A percentile compares a stretch with the other conserved stretches of the same genome.
phyloP scores from a whole-genome alignment of 2,113 vertebrate genomes.

The Epinephelus lanceolatus region DNA sequence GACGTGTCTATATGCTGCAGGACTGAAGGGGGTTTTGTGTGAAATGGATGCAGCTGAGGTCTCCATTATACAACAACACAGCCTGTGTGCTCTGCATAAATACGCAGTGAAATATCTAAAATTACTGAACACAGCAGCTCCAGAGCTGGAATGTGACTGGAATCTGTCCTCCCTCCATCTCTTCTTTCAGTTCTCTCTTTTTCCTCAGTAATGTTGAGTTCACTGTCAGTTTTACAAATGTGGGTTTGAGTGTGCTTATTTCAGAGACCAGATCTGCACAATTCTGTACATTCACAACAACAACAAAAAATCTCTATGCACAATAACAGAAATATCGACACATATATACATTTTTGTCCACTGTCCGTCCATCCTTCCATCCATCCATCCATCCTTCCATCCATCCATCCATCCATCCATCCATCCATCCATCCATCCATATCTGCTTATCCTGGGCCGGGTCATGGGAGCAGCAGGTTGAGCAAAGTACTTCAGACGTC shows the following conservation, averaged over 20 bases:
- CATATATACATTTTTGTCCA: too few relatives aligned
- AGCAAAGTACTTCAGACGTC: too few relatives aligned
- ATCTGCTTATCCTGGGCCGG: too few relatives aligned
- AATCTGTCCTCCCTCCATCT: background rate
- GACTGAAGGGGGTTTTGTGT: conserved; percentile 27
- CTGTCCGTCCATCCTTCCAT: too few relatives aligned
- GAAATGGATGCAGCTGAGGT: background rate
- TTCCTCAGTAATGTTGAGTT: background rate
- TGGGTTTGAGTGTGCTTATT: background rate
- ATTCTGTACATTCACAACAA: background rate
- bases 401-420: too few relatives aligned
- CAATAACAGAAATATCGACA: background rate
- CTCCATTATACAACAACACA: conserved; percentile 5
- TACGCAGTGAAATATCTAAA: conserved; percentile 7
- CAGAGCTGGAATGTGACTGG: conserved; percentile 39
- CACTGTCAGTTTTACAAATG: background rate
- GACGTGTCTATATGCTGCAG: conserved; percentile 13
- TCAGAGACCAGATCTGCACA: too few relatives aligned
- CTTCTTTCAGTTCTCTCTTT: background rate
- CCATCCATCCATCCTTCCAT: too few relatives aligned
- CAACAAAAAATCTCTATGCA: background rate
- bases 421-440: too few relatives aligned
- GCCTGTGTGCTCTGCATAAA: conserved; percentile 22
- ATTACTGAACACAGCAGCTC: conserved; percentile 43
- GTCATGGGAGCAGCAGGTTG: too few relatives aligned